phyloP scores from a whole-genome alignment of 2,888 invertebrate species.

The Ecdyonurus torrentis region DNA sequence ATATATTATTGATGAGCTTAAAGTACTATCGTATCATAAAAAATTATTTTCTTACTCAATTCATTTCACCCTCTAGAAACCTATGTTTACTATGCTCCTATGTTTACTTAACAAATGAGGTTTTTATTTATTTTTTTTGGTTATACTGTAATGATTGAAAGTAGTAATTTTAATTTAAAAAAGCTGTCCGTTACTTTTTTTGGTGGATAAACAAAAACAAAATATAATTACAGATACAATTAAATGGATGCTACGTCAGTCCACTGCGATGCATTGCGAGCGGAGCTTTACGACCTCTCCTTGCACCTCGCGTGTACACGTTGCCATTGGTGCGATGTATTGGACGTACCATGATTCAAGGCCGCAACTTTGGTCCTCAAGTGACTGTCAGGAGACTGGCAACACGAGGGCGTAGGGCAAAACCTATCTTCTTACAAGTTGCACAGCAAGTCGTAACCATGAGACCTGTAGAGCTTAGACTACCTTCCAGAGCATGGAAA shows the following conservation, averaged over 20 bases:
- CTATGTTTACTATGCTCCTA: too few relatives aligned
- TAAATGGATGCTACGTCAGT: conserved; percentile 24
- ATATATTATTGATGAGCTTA: conserved; percentile 9
- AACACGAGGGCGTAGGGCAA: conserved; percentile 33
- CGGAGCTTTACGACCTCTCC: conserved; percentile 31
- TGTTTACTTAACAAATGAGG: too few relatives aligned
- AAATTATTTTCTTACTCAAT: neutral
- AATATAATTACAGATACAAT: neutral
- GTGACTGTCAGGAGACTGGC: conserved; percentile 42
- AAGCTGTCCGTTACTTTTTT: too few relatives aligned
- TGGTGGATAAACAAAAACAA: neutral
- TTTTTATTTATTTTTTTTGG: too few relatives aligned
- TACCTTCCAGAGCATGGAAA: conserved; percentile 48
- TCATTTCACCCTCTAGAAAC: too few relatives aligned
- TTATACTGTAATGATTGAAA: too few relatives aligned
- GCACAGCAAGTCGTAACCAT: conserved; percentile 43
- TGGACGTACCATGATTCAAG: conserved; percentile 48
- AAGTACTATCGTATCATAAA: neutral
- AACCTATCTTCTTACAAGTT: conserved; percentile 43
- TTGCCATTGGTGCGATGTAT: conserved; percentile 42
- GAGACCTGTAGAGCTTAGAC: conserved; percentile 35
- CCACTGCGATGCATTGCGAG: conserved; percentile 28
- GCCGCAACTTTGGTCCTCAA: conserved; percentile 45
- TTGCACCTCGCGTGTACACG: conserved; percentile 41
- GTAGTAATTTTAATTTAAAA: too few relatives aligned